A percentile compares a stretch with the other conserved stretches of the same genome.
phyloP scores from a whole-genome alignment of 2,888 invertebrate genomes.

The Perizoma flavofasciatum region DNA sequence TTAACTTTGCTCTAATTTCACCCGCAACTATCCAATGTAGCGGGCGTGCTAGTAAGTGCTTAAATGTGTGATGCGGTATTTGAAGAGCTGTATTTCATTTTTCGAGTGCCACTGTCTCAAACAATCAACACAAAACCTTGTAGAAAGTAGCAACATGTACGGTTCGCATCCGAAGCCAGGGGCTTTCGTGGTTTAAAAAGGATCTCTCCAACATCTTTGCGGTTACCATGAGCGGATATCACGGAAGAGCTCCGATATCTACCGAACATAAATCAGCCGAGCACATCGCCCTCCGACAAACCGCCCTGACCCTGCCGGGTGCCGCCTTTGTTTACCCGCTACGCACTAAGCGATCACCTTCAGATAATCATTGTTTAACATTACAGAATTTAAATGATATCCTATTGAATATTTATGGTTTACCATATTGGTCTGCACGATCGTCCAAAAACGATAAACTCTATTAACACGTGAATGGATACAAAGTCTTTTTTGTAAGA shows the following conservation, averaged over 20 bases:
- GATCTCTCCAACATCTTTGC: slow-evolving; percentile 49
- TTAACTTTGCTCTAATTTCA: slow-evolving; percentile 69
- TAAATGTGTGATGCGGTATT: slow-evolving; percentile 52
- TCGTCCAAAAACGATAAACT: slow-evolving; percentile 52
- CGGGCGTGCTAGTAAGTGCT: slow-evolving; percentile 45
- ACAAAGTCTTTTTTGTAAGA: slow-evolving; percentile 55
- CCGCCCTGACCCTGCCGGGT: slow-evolving; percentile 63
- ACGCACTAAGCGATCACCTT: slow-evolving; percentile 60
- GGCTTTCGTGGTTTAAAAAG: slow-evolving; percentile 31
- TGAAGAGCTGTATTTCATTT: slow-evolving; percentile 24
- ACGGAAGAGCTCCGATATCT: slow-evolving; percentile 77
- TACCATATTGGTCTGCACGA: slow-evolving; percentile 47
- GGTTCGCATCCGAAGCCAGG: not conserved
- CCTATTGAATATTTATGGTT: slow-evolving; percentile 53
- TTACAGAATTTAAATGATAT: slow-evolving; percentile 53
- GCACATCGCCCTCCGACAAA: slow-evolving; percentile 65
- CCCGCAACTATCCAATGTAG: slow-evolving; percentile 45
- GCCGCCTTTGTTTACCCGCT: slow-evolving; percentile 64
- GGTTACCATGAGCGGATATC: slow-evolving; percentile 72
- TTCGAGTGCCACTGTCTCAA: not conserved
- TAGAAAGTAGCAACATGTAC: not conserved
- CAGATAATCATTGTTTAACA: slow-evolving; percentile 56
- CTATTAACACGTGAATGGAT: slow-evolving; percentile 61
- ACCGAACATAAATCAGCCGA: slow-evolving; percentile 73
- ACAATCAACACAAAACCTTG: not conserved